Evolutionary conservation across 2,797 vertebrate genomes (phyloP).

Genomic region (Megalops cyprinoides): DNA sequence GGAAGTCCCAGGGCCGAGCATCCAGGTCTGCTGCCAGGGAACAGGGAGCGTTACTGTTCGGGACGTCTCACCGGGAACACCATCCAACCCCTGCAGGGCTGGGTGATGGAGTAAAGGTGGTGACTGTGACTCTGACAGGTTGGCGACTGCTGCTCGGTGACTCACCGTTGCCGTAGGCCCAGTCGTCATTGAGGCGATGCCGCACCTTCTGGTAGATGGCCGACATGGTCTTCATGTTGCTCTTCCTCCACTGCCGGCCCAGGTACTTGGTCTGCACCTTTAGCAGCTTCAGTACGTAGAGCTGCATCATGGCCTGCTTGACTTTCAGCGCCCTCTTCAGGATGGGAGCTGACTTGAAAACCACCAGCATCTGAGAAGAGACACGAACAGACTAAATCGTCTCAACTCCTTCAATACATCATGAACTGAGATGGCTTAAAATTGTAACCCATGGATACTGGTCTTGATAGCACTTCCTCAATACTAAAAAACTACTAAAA

Average conservation of each 20-base stretch:
- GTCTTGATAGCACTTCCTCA: no score
- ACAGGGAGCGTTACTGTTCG: not conserved
- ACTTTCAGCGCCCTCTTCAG: constrained; percentile 94
- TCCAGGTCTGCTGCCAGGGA: constrained; percentile 81
- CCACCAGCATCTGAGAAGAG: constrained; percentile 87
- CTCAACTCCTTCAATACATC: no score
- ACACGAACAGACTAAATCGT: no score
- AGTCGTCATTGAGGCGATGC: constrained; percentile 94
- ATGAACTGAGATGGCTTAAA: no score
- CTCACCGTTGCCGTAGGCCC: constrained; percentile 94
- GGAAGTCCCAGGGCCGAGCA: constrained; percentile 95
- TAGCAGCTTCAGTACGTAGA: constrained; percentile 91
- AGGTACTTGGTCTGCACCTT: constrained; percentile 97
- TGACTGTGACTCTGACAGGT: no score
- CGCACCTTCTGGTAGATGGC: constrained; percentile 97
- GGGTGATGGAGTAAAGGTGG: no score
- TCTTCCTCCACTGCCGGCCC: constrained; percentile 95
- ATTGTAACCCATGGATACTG: no score
- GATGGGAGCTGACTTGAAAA: constrained; percentile 95
- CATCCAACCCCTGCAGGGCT: not conserved
- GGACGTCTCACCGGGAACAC: constrained; percentile 66
- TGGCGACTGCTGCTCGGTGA: no score
- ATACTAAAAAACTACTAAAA: no score
- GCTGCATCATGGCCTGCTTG: constrained; percentile 96
- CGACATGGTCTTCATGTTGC: constrained; percentile 99